Base-by-base conservation (phyloP, 2,888 invertebrate species). In the Coecobrya sp. region DNA sequence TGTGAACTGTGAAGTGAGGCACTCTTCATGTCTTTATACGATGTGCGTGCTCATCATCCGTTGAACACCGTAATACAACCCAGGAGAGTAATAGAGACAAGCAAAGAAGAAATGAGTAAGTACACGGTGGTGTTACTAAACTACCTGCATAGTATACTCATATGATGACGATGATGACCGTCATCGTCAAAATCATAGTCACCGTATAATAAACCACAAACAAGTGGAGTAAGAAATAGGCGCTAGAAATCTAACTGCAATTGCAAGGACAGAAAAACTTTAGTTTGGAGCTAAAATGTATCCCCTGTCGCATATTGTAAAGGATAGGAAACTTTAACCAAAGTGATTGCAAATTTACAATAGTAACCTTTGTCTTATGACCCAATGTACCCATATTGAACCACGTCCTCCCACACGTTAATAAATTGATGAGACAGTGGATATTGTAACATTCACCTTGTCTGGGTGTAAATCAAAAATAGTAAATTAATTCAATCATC, bases 1-100 rank as follows among this genome's bases (percentile, higher is more conserved):
- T 65, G 68, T 68, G 68, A 68, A 68, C 30, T 73, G 70, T 70
- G 5, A 22, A 76, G 49, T 76, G 76, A 73, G 73, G n/a, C 42
- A 73, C 42, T 36, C 19, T 42, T n/a, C 68, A 13, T 68, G 68
- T 73, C 73, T 73, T 30, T n/a, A 42, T 10, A 19, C n/a, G 42
- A 73, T 76, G 45, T 76, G 49, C 76, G 49, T 76, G 76, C 25
- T 49, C 76, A 76, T 76, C 76, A 76, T 76, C 49, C 76, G 76
- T 76, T 76, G 45, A 76, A 76, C 49, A 22, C 45, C 22, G 5
- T 49, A 49, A 76, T 76, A 11, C 49, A 76, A 13, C 76, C 76
- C 76, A 76, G 49, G 76, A 76, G 76, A 76, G 76, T 49, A 7
- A 76, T 76, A 76, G 42, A 73, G n/a, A 76, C 45, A 19, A 76